Conservation (phyloP, 2,888 invertebrate species). For the Julus scanicus region DNA sequence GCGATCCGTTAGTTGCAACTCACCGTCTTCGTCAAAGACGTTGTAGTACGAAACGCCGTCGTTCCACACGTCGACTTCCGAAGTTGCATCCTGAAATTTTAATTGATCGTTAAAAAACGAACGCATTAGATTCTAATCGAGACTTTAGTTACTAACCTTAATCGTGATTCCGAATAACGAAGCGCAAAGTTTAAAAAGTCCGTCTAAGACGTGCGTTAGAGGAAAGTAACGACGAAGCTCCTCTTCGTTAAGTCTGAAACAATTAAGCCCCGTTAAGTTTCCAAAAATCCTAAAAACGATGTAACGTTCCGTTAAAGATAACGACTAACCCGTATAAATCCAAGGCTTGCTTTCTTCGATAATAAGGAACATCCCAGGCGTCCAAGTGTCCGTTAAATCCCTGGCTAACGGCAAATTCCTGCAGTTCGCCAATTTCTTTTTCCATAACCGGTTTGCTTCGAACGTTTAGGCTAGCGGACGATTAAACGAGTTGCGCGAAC, state of each 20-base stretch:
- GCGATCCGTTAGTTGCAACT: too few species aligned
- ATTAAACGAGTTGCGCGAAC: too few species aligned
- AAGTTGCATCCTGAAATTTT: conserved; percentile 74
- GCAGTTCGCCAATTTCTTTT: conserved; percentile 77
- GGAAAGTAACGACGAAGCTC: conserved; percentile 84
- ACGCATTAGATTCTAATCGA: too few species aligned
- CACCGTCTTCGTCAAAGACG: conserved; percentile 76
- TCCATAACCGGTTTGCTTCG: conserved; percentile 75
- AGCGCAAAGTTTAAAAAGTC: conserved; percentile 80
- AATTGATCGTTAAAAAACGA: conserved; percentile 63
- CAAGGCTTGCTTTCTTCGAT: conserved; percentile 81
- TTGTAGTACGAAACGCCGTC: conserved; percentile 85
- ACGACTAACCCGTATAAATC: conserved; percentile 60
- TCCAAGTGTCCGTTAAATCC: conserved; percentile 78
- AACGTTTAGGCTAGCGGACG: conserved; percentile 62
- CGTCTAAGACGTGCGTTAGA: conserved; percentile 80
- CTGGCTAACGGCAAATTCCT: conserved; percentile 77
- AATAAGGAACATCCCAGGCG: conserved; percentile 88
- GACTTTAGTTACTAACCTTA: too few species aligned
- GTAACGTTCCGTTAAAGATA: too few species aligned
- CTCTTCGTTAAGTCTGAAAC: conserved; percentile 73
- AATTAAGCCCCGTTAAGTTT: too few species aligned
- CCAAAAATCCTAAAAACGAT: too few species aligned
- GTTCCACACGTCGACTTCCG: conserved; percentile 81
- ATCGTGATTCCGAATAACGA: conserved; percentile 76